Conservation (phyloP, 2,888 invertebrate species). For the Ochropleura leucogaster region DNA sequence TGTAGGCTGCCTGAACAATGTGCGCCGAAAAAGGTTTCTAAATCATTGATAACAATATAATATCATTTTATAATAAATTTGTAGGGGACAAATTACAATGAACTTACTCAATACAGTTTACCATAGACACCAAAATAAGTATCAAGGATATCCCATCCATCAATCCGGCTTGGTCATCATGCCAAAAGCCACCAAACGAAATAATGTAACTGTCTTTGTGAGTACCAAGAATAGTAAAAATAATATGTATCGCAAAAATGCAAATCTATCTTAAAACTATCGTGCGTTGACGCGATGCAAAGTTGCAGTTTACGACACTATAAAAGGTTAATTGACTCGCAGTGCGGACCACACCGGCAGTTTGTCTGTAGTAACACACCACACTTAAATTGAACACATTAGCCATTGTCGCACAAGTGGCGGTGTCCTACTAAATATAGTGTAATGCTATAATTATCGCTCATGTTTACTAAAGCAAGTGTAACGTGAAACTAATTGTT, state of each 20-base stretch:
- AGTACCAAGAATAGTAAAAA: neutral
- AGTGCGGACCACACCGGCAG: conserved; percentile 22
- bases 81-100: too few species aligned
- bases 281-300: conserved; percentile 8
- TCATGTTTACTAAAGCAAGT: conserved; percentile 63
- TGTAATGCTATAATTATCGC: conserved; percentile 55
- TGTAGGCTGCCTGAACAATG: too few species aligned
- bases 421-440: conserved; percentile 32
- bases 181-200: too few species aligned
- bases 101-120: neutral
- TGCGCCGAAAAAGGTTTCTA: too few species aligned
- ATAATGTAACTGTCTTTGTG: neutral
- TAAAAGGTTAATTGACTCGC: conserved; percentile 38
- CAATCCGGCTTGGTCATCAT: too few species aligned
- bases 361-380: conserved; percentile 11
- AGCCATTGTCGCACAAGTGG: conserved; percentile 2
- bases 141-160: neutral
- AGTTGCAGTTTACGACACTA: conserved; percentile 29
- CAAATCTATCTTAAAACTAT: neutral
- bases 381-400: conserved; percentile 14
- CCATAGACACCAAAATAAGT: neutral
- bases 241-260: neutral
- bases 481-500: conserved; percentile 68
- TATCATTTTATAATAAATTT: too few species aligned
- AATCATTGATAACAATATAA: too few species aligned